phyloP scores from a whole-genome alignment of 2,113 vertebrate species.

The Aythya baeri region DNA sequence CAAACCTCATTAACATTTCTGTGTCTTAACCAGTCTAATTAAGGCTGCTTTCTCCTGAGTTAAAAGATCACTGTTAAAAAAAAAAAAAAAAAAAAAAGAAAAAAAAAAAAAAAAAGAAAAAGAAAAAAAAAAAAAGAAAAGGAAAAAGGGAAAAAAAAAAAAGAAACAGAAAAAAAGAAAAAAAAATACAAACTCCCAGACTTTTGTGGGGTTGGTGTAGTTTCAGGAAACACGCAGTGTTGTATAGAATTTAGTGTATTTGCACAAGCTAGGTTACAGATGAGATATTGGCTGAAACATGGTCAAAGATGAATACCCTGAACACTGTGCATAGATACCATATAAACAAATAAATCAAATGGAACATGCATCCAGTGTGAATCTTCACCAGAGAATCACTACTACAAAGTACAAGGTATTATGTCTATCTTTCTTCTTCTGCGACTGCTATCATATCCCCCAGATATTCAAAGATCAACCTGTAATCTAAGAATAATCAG shows the following conservation, averaged over 20 bases:
- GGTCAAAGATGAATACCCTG: neutral
- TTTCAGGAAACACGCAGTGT: neutral
- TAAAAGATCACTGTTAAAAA: neutral
- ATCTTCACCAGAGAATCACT: neutral
- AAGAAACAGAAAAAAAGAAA: too few species aligned
- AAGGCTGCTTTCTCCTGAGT: slow-evolving; percentile 13
- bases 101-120: neutral
- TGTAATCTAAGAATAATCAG: neutral
- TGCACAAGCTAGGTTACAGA: neutral
- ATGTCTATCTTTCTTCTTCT: neutral
- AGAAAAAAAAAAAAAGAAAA: neutral
- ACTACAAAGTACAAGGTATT: neutral
- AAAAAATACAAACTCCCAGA: neutral
- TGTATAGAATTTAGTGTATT: neutral
- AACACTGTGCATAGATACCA: neutral
- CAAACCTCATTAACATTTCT: slow-evolving; percentile 33
- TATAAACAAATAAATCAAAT: neutral
- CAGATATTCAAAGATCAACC: neutral
- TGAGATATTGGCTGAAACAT: neutral
- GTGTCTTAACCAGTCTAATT: slow-evolving; percentile 29
- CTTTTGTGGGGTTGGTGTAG: neutral
- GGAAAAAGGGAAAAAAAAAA: neutral
- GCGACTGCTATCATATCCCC: neutral
- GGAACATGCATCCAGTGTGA: neutral
- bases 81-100: neutral